These are phyloP conservation scores for Periophthalmus magnuspinnatus DNA, from an alignment of 2,797 vertebrate species.

Conservation along the genomic window DNA sequence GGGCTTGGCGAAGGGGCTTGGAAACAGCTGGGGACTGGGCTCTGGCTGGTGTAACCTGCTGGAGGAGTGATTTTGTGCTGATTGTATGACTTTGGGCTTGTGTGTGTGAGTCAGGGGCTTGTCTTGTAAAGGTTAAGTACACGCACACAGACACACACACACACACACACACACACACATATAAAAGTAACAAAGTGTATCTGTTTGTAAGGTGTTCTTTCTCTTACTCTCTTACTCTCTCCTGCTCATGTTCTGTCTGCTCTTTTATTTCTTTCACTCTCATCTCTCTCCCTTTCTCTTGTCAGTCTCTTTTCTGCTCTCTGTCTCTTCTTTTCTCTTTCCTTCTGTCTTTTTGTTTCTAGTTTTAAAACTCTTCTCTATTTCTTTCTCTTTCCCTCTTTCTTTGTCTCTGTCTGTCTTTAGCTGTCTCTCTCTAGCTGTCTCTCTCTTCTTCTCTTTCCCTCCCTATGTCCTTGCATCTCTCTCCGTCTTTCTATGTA, in stretches of 20 bases:
- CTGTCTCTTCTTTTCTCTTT: not conserved
- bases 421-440: not conserved
- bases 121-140: slow-evolving; percentile 45
- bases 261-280: too few species aligned
- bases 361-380: not conserved
- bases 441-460: too few species aligned
- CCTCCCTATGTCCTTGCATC: too few species aligned
- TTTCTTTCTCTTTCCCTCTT: not conserved
- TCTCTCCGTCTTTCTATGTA: too few species aligned
- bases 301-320: not conserved
- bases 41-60: slow-evolving; percentile 45
- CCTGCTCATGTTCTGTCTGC: not conserved
- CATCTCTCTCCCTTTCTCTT: not conserved
- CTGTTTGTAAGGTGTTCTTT: slow-evolving; percentile 17
- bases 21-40: slow-evolving; percentile 32
- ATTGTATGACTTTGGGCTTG: slow-evolving; percentile 19
- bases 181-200: slow-evolving; percentile 14
- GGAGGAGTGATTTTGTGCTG: slow-evolving; percentile 31
- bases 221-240: not conserved
- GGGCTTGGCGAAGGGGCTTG: slow-evolving; percentile 35
- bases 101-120: slow-evolving; percentile 26
- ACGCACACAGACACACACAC: slow-evolving; percentile 28
- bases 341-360: not conserved
- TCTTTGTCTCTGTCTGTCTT: not conserved
- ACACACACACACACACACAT: slow-evolving; percentile 23